Base-by-base conservation (phyloP, 2,797 vertebrate species). In the Sardinella longiceps region DNA sequence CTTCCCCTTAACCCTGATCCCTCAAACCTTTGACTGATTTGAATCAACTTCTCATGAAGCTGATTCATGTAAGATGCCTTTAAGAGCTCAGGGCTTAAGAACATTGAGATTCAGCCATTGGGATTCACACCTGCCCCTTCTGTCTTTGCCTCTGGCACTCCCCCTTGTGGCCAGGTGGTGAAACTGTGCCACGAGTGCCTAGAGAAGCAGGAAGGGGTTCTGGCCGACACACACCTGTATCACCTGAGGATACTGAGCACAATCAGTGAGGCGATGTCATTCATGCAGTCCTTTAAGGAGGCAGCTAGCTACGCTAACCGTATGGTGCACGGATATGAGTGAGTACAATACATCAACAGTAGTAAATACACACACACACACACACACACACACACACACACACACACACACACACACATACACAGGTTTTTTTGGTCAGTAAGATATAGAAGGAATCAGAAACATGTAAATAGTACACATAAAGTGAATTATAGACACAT, bases 201-300 rank as follows among this genome's bases (percentile, higher is more conserved):
- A 91, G 89, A 94, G 87, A 97, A 95, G 86, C 97, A 98, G 93
- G 95, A 97, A 83, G 89, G 94, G 0, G 93, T 98, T 84, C 91
- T 99, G 90, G 96, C 94, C 0, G 96, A 97, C 77, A 98, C 97
- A 0, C 95, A 98, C 85, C 94, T 99, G 66, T 91, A 93, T 58
- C 91, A 92, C 66, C 94, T 99, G 85, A 93, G 95, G 9, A 89
- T 97, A 85, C 94, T 98, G 81, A 97, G 96, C 86, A 91, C 94
- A 0, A 91, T 91, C 84, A 96, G 96, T 0, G 97, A 99, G 92
- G 97, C 96, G 80, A 95, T 98, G 0, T 97, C 97, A 66, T 97
- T 95, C 90, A 92, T 96, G 86, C 96, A 94, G 81, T 88, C 88
- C 85, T 98, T 98, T 86, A 86, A 94, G 0, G 97, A 99, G 88